These are phyloP conservation scores for Coendou prehensilis DNA, from an alignment of 2,797 vertebrate genomes.

Conservation along the genomic window DNA sequence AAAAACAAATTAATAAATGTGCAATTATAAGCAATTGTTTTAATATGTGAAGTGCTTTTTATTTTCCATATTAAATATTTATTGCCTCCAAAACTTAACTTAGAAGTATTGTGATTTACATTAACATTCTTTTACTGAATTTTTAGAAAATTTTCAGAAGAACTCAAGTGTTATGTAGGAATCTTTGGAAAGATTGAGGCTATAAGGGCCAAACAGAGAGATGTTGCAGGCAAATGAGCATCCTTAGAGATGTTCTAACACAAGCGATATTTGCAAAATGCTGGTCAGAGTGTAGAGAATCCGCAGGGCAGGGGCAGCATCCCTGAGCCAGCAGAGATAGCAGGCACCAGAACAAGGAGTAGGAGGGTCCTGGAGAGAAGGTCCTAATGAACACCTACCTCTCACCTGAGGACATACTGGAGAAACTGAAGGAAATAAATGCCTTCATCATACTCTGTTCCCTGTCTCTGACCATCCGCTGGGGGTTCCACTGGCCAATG, in stretches of 20 bases:
- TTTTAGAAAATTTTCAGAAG: not conserved
- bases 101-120: constrained; percentile 23
- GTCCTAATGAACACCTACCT: too few relatives aligned
- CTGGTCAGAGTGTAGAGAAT: too few relatives aligned
- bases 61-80: constrained; percentile 25
- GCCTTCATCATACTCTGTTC: rapidly evolving
- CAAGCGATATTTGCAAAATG: not conserved
- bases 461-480: not conserved
- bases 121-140: not conserved
- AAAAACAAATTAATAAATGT: not conserved
- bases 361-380: not conserved
- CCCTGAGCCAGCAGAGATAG: not conserved
- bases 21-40: not conserved
- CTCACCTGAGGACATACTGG: not conserved
- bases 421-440: not conserved
- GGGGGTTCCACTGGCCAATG: not conserved
- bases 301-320: rapidly evolving
- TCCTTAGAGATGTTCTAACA: not conserved
- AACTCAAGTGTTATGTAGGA: not conserved
- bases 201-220: not conserved
- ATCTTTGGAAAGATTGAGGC: not conserved
- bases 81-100: not conserved
- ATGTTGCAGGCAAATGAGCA: too few relatives aligned
- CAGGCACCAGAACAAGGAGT: not conserved
- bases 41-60: constrained; percentile 40